phyloP scores from a whole-genome alignment of 2,888 invertebrate genomes.

The Celastrina argiolus region DNA sequence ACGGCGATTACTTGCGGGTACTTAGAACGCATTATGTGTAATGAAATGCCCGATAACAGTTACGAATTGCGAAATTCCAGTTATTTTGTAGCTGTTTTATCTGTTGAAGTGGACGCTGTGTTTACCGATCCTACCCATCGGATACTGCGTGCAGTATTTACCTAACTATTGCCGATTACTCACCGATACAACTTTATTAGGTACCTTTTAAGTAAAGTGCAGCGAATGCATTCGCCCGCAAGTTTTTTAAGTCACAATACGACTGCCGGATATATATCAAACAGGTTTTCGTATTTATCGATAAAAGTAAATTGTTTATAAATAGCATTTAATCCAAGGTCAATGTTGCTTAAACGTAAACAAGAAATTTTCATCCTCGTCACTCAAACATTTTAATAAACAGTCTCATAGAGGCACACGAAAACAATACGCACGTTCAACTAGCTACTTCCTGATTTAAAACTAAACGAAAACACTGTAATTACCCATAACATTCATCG shows the following conservation, averaged over 20 bases:
- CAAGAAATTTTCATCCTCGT: conserved; percentile 8
- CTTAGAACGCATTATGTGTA: neutral
- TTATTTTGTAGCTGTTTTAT: neutral
- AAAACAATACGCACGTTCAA: conserved; percentile 18
- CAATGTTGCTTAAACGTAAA: neutral
- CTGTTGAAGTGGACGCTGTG: neutral
- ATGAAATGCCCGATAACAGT: conserved; percentile 1
- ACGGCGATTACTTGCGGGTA: neutral
- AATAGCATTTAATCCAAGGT: conserved; percentile 20
- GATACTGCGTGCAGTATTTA: neutral
- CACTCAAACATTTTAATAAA: conserved; percentile 11
- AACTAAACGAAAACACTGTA: conserved; percentile 30
- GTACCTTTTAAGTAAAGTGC: neutral
- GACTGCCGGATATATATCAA: conserved; percentile 10
- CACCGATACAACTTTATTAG: neutral
- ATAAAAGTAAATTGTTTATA: conserved; percentile 20
- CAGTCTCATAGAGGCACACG: neutral
- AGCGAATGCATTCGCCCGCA: neutral
- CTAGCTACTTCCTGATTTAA: conserved; percentile 4
- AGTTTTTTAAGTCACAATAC: neutral
- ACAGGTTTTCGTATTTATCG: conserved; percentile 14
- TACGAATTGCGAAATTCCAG: neutral
- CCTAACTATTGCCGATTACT: neutral
- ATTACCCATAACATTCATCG: conserved; percentile 44
- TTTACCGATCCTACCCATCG: neutral